These are phyloP conservation scores for Percina caprodes DNA, from an alignment of 2,113 vertebrate species.

Conservation along the genomic window DNA sequence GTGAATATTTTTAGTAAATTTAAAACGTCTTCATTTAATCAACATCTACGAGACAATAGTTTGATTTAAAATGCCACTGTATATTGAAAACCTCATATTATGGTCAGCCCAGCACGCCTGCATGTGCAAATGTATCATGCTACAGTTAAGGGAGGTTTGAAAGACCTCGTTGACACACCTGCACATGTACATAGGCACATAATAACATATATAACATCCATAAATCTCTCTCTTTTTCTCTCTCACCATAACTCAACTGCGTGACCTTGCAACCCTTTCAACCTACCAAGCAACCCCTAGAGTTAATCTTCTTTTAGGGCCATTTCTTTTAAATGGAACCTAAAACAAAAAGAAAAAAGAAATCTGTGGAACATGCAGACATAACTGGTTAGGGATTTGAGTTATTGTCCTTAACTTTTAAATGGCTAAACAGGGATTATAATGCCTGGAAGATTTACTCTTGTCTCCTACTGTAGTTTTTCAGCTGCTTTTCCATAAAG, in stretches of 20 bases:
- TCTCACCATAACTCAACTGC: constrained; percentile 23
- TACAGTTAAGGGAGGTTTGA: constrained; percentile 6
- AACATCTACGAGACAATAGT: neutral
- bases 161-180: constrained; percentile 22
- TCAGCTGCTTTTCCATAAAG: constrained; percentile 57
- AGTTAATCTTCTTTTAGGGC: constrained; percentile 14
- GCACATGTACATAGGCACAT: constrained; percentile 15
- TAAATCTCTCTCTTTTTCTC: constrained; percentile 16
- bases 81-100: constrained; percentile 3
- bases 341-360: constrained; percentile 27
- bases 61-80: neutral
- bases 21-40: neutral
- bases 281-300: constrained; percentile 1
- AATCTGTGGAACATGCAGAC: constrained; percentile 18
- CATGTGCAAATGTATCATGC: neutral
- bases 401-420: constrained; percentile 44
- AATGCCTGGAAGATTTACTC: constrained; percentile 67
- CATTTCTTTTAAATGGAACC: constrained; percentile 36
- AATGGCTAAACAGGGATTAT: constrained; percentile 59
- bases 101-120: neutral
- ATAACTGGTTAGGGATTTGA: constrained; percentile 37
- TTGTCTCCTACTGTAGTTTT: constrained; percentile 44
- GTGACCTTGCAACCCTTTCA: constrained; percentile 35
- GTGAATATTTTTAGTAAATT: neutral
- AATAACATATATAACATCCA: constrained; percentile 26